phyloP scores from a whole-genome alignment of 2,888 invertebrate genomes.

The Stenurella melanura region DNA sequence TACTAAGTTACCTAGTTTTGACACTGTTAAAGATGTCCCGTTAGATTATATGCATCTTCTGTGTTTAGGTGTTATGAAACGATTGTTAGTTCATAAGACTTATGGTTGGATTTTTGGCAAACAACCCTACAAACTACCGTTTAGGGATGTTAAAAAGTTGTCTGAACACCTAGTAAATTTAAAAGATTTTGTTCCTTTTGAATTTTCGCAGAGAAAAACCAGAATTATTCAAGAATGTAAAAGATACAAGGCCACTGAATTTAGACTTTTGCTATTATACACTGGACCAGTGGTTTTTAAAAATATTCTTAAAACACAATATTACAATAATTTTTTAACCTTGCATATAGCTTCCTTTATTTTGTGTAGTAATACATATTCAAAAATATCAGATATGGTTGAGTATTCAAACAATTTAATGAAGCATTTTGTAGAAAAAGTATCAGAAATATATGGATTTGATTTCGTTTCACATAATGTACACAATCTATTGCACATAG shows the following conservation, averaged over 20 bases:
- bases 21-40: slow-evolving; percentile 4
- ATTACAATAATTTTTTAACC: slow-evolving; percentile 40
- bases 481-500: too few species aligned
- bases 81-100: not conserved
- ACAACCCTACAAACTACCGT: slow-evolving; percentile 39
- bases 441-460: too few species aligned
- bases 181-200: slow-evolving; percentile 39
- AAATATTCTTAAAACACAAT: slow-evolving; percentile 19
- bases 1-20: not conserved
- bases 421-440: too few species aligned
- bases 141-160: slow-evolving; percentile 7
- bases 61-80: slow-evolving; percentile 16
- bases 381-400: too few species aligned
- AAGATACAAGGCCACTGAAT: slow-evolving; percentile 44
- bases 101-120: slow-evolving; percentile 35
- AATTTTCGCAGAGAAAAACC: slow-evolving; percentile 38
- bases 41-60: slow-evolving; percentile 26
- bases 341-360: slow-evolving; percentile 34
- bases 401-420: too few species aligned
- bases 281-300: slow-evolving; percentile 36
- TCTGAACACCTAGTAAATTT: slow-evolving; percentile 14
- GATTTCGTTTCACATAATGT: too few species aligned
- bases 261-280: slow-evolving; percentile 39
- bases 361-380: slow-evolving; percentile 14
- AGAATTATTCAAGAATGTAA: slow-evolving; percentile 37